Evolutionary conservation across 2,113 vertebrate genomes (phyloP).

Genomic region (Chinchilla lanigera): DNA sequence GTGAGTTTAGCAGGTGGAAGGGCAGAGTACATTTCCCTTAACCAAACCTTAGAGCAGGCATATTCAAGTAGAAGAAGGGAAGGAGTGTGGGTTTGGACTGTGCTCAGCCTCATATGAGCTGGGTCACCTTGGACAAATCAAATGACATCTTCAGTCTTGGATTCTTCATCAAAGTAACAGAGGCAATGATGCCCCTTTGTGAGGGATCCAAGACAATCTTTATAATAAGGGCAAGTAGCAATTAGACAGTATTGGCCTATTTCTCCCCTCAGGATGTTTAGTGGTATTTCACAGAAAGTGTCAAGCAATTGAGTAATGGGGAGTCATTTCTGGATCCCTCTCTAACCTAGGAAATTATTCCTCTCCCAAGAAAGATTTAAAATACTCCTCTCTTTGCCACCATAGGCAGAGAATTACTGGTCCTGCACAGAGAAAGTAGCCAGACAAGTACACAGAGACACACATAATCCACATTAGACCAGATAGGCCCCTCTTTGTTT

Average conservation of each 20-base stretch:
- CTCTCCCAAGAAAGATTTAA: conserved; percentile 34
- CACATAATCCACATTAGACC: not conserved
- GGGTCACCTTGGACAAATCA: not conserved
- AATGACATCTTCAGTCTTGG: not conserved
- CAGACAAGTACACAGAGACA: not conserved
- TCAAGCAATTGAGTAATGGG: conserved; percentile 37
- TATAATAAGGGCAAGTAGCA: not conserved
- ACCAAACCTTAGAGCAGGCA: not conserved
- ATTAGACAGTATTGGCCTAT: not conserved
- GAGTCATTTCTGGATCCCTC: not conserved
- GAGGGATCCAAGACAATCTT: not conserved
- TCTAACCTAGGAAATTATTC: conserved; percentile 17
- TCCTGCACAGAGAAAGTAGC: not conserved
- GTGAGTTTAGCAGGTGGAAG: not conserved
- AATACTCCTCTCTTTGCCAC: not conserved
- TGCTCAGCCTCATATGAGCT: not conserved
- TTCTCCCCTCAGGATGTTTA: not conserved
- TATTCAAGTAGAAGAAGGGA: not conserved
- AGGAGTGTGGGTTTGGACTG: not conserved
- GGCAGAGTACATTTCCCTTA: not conserved
- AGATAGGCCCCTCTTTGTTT: not conserved
- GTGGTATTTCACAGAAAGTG: conserved; percentile 38
- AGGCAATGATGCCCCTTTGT: not conserved
- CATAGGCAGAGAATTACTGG: conserved; percentile 3
- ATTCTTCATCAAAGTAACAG: not conserved